Evolutionary conservation across 64 coral and sea anemone genomes (phyloP).

Genomic region (Astreopora myriophthalma): DNA sequence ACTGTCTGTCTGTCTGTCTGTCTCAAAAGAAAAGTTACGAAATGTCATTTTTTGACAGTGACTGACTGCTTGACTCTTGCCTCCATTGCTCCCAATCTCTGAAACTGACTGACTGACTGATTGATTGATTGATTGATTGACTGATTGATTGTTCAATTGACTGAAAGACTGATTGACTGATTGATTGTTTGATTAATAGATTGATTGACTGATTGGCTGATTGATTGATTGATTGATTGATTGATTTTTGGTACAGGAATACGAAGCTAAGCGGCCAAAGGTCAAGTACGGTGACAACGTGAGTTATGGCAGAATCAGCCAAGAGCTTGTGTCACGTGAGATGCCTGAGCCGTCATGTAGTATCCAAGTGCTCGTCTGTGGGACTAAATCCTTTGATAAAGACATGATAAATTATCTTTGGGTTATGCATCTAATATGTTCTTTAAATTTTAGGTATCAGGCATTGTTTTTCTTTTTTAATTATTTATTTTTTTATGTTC

Average conservation of each 20-base stretch:
- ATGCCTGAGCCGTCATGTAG: conserved; percentile 55
- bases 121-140: neutral
- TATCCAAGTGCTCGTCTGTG: conserved; percentile 76
- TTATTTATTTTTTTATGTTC: too few species aligned
- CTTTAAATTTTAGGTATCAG: conserved; percentile 65
- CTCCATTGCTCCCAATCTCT: too few species aligned
- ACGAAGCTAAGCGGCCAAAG: conserved; percentile 4
- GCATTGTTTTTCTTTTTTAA: neutral
- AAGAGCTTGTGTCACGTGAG: conserved; percentile 60
- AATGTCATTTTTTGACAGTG: neutral
- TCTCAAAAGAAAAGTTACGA: neutral
- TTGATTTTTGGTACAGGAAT: neutral
- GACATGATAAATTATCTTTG: conserved; percentile 92
- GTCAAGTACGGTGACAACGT: conserved; percentile 82
- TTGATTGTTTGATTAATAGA: neutral
- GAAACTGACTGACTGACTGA: neutral
- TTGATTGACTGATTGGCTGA: neutral
- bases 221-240: neutral
- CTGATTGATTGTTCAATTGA: neutral
- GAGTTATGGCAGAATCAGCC: conserved; percentile 65
- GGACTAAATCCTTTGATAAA: conserved; percentile 93
- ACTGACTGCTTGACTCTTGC: neutral
- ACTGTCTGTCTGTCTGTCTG: neutral
- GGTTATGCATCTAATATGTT: conserved; percentile 72
- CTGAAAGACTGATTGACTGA: neutral